These are phyloP conservation scores for Plusia festucae DNA, from an alignment of 2,888 invertebrate species.

Conservation along the genomic window DNA sequence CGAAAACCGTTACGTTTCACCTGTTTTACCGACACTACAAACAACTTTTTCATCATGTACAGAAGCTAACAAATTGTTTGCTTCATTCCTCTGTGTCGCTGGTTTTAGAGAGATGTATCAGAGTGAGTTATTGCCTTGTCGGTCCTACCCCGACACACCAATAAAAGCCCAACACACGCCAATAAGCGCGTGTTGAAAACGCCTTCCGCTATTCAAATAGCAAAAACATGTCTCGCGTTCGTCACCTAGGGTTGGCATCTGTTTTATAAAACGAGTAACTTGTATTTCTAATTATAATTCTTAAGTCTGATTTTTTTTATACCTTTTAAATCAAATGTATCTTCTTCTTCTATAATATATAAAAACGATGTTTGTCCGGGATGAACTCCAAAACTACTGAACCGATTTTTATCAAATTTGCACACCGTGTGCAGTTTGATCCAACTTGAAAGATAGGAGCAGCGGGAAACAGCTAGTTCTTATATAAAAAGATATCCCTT, in stretches of 20 bases:
- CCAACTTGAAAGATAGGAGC: too few species aligned
- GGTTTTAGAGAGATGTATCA: constrained; percentile 36
- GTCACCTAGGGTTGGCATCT: constrained; percentile 27
- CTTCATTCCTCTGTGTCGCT: constrained; percentile 30
- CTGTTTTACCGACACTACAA: neutral
- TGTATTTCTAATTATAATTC: neutral
- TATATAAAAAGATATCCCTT: too few species aligned
- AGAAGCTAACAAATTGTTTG: constrained; percentile 17
- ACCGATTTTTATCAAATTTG: too few species aligned
- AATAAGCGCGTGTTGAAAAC: constrained; percentile 58
- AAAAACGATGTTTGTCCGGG: too few species aligned
- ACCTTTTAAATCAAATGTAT: too few species aligned
- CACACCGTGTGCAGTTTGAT: too few species aligned
- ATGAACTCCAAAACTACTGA: too few species aligned
- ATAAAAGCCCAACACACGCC: constrained; percentile 56
- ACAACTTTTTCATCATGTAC: constrained; percentile 2
- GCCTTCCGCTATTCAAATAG: constrained; percentile 59
- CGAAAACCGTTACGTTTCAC: neutral
- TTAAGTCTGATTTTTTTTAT: neutral
- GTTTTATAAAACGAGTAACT: neutral
- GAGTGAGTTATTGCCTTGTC: constrained; percentile 55
- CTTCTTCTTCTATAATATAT: too few species aligned
- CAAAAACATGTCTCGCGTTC: constrained; percentile 47
- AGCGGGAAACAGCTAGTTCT: too few species aligned
- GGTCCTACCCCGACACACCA: constrained; percentile 45